Evolutionary conservation across 1,140 invertebrate species (phyloP).

Genomic region (Drosophila rhopaloa): DNA sequence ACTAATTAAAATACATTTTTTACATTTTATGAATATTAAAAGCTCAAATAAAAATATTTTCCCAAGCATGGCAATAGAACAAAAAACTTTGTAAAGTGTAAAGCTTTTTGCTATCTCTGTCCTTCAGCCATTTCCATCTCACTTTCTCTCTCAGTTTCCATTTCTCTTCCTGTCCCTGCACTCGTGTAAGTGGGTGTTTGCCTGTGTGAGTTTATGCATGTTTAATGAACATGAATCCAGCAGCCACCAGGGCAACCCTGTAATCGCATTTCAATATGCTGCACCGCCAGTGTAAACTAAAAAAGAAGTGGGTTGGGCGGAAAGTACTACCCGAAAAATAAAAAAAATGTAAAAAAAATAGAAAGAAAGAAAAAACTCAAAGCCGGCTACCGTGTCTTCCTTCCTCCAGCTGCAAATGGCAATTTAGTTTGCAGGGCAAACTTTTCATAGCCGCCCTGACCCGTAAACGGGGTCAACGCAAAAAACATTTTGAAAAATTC

Average conservation of each 20-base stretch:
- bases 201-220: conserved; percentile 73
- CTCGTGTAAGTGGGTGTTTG: conserved; percentile 18
- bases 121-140: conserved; percentile 2
- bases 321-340: conserved; percentile 22
- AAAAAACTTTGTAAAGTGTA: neutral
- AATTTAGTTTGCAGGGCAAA: conserved; percentile 79
- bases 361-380: conserved; percentile 15
- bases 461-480: conserved; percentile 79
- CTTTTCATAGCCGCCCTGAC: conserved; percentile 77
- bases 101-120: conserved; percentile 2
- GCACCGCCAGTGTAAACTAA: conserved; percentile 47
- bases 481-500: conserved; percentile 83
- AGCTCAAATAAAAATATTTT: too few relatives aligned
- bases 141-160: conserved; percentile 5
- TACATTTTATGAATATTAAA: too few relatives aligned
- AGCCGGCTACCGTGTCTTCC: conserved; percentile 29
- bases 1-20: too few relatives aligned
- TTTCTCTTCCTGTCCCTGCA: conserved; percentile 6
- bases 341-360: conserved; percentile 6
- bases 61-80: neutral
- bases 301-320: conserved; percentile 37
- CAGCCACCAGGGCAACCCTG: conserved; percentile 52
- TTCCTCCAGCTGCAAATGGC: conserved; percentile 58
- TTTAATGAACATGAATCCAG: conserved; percentile 75
- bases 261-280: conserved; percentile 82